phyloP scores from a whole-genome alignment of 2,113 vertebrate species.

The Maccullochella peelii region DNA sequence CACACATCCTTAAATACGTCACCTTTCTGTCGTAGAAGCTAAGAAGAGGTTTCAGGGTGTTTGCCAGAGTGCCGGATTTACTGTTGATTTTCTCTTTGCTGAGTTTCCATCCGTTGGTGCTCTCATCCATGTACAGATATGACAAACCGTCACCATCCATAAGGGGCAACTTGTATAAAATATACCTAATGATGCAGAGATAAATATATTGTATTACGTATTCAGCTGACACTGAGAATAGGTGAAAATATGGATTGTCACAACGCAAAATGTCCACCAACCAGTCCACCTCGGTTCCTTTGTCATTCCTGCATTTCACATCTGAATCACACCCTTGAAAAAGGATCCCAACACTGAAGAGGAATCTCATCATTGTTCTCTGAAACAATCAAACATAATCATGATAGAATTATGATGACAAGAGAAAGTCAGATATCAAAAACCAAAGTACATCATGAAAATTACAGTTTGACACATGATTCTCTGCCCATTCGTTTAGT shows the following conservation, averaged over 20 bases:
- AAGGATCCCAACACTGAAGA: conserved; percentile 23
- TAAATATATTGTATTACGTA: not conserved
- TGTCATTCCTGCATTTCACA: conserved; percentile 62
- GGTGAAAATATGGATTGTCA: not conserved
- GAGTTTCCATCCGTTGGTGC: conserved; percentile 47
- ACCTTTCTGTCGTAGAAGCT: conserved; percentile 56
- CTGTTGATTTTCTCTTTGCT: conserved; percentile 42
- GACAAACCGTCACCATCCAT: not conserved
- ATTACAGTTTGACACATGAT: no score
- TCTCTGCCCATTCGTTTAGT: no score
- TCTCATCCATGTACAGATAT: conserved; percentile 75
- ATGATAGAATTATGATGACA: not conserved
- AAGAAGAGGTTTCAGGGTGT: conserved; percentile 68
- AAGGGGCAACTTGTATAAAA: conserved; percentile 68
- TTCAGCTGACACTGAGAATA: not conserved
- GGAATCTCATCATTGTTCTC: conserved; percentile 20
- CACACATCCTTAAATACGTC: fast-evolving
- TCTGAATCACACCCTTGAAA: conserved; percentile 31
- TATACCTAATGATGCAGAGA: conserved; percentile 59
- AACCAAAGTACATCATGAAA: no score
- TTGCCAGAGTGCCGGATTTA: conserved; percentile 40
- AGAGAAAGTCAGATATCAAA: no score
- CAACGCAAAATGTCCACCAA: conserved; percentile 32
- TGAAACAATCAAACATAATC: conserved; percentile 39
- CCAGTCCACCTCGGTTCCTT: conserved; percentile 53